Evolutionary conservation across 2,113 vertebrate species (phyloP).

Genomic region (Chionodraco myersi): DNA sequence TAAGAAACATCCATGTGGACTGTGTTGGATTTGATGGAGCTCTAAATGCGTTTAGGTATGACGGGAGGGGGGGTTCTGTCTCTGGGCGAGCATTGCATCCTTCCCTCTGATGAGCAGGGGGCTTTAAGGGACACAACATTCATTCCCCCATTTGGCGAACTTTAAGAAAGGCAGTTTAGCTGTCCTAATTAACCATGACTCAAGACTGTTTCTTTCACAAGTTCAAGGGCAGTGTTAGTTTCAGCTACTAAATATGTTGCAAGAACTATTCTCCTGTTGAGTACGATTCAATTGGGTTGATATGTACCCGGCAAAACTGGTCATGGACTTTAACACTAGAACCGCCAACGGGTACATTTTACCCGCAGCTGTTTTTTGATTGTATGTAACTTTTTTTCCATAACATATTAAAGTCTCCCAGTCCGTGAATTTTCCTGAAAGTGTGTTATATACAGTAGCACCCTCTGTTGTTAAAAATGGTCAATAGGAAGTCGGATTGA

Average conservation of each 20-base stretch:
- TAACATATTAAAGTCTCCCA: no score
- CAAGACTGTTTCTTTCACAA: not conserved
- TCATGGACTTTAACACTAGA: not conserved
- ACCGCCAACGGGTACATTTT: no score
- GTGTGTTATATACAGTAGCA: no score
- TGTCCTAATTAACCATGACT: not conserved
- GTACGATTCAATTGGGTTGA: not conserved
- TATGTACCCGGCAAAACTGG: not conserved
- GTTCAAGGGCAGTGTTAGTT: not conserved
- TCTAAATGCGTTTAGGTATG: constrained; percentile 13
- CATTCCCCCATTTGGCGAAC: not conserved
- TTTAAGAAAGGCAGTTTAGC: constrained; percentile 2
- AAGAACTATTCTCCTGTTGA: not conserved
- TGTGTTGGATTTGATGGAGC: constrained; percentile 2
- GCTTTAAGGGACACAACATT: not conserved
- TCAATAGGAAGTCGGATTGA: no score
- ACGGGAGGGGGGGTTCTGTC: not conserved
- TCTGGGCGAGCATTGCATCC: not conserved
- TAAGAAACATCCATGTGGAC: constrained; percentile 6
- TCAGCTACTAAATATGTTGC: not conserved
- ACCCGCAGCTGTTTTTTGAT: no score
- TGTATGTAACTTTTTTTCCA: no score
- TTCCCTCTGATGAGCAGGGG: not conserved
- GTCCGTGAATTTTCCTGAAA: no score
- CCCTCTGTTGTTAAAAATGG: no score